Evolutionary conservation across 2,888 invertebrate species (phyloP).

Genomic region (Falcaria lacertinaria): DNA sequence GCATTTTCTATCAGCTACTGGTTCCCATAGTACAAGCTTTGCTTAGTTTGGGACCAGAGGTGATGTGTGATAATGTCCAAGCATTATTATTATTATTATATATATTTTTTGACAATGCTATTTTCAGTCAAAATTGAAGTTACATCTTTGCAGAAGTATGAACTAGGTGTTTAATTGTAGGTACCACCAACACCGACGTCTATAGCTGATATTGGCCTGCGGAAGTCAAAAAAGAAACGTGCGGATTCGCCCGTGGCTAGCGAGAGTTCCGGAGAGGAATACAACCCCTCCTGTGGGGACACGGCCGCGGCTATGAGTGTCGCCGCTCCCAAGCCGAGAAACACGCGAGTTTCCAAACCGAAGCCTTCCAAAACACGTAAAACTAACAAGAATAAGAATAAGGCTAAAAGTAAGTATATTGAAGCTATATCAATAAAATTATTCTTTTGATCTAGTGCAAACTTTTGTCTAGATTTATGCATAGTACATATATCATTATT

Average conservation of each 20-base stretch:
- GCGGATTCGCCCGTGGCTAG: conserved; percentile 61
- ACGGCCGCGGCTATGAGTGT: conserved; percentile 64
- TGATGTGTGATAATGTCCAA: too few relatives aligned
- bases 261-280: conserved; percentile 73
- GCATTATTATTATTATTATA: too few relatives aligned
- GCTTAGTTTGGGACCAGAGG: too few relatives aligned
- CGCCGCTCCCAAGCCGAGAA: conserved; percentile 63
- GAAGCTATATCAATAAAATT: conserved; percentile 2
- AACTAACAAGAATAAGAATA: conserved; percentile 61
- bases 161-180: conserved; percentile 2
- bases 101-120: too few relatives aligned
- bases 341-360: conserved; percentile 28
- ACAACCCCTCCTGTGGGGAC: conserved; percentile 64
- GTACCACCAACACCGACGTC: conserved; percentile 53
- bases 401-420: conserved; percentile 24
- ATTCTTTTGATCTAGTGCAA: conserved; percentile 19
- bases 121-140: too few relatives aligned
- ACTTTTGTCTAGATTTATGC: too few relatives aligned
- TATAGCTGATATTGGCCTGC: conserved; percentile 61
- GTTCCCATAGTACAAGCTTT: too few relatives aligned
- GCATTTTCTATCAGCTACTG: too few relatives aligned
- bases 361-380: conserved; percentile 49
- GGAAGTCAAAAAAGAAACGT: conserved; percentile 70
- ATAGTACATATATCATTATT: too few relatives aligned
- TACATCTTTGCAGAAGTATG: not conserved